A percentile compares a stretch with the other conserved stretches of the same genome.
phyloP scores from a whole-genome alignment of 2,113 vertebrate genomes.

The Rhombomys opimus region DNA sequence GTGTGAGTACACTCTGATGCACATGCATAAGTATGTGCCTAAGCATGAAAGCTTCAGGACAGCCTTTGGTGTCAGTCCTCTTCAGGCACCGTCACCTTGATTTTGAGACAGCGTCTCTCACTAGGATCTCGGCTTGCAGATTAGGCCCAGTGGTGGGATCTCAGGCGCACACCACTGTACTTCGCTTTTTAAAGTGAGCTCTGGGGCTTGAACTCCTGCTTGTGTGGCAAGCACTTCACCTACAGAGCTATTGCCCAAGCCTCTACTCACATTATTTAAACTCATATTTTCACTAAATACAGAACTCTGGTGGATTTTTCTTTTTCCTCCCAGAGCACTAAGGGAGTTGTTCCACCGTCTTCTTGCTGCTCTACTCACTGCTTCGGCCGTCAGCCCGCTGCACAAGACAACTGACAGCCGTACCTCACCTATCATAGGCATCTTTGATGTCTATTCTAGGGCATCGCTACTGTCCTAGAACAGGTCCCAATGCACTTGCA shows the following conservation, averaged over 20 bases:
- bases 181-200: not conserved
- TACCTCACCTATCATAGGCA: not conserved
- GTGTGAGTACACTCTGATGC: rapidly evolving
- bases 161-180: not conserved
- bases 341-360: not conserved
- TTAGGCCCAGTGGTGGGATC: not conserved
- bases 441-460: not conserved
- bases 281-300: not conserved
- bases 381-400: not conserved
- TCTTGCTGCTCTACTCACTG: not conserved
- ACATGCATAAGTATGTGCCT: not conserved
- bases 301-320: not conserved
- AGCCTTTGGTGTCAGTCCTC: not conserved
- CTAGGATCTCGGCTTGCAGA: not conserved
- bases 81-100: not conserved
- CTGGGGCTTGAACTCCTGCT: too few relatives aligned
- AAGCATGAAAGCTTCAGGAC: not conserved
- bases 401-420: not conserved
- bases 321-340: not conserved
- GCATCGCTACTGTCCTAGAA: not conserved
- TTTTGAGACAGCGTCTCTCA: not conserved
- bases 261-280: not conserved
- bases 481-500: not conserved
- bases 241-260: not conserved
- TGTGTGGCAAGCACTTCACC: not conserved